phyloP scores from a whole-genome alignment of 2,113 vertebrate genomes.

The Irena cyanogastra region DNA sequence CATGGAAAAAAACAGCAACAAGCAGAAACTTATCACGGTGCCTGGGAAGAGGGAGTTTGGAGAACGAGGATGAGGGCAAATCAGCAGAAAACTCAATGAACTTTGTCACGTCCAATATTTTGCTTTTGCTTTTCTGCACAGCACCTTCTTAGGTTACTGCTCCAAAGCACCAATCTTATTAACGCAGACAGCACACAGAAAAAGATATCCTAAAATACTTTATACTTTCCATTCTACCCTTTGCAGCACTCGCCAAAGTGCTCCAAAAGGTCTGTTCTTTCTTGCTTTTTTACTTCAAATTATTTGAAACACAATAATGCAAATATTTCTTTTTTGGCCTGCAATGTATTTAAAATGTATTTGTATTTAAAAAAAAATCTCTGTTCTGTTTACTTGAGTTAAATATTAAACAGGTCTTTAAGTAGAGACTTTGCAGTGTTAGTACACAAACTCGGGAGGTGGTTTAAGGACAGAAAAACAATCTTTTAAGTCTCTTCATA shows the following conservation, averaged over 20 bases:
- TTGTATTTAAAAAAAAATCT: no score
- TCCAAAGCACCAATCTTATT: not conserved
- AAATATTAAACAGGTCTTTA: conserved; percentile 51
- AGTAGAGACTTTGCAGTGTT: not conserved
- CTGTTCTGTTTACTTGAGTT: conserved; percentile 7
- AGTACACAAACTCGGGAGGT: not conserved
- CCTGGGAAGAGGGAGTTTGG: not conserved
- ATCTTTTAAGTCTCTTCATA: not conserved
- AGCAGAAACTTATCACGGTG: conserved; percentile 5
- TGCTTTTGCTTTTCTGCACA: not conserved
- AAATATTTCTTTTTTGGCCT: not conserved
- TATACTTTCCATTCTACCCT: not conserved
- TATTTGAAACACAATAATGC: not conserved
- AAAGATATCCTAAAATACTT: not conserved
- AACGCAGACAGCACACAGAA: not conserved
- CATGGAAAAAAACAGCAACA: conserved; percentile 19
- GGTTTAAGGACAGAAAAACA: not conserved
- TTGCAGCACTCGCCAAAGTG: not conserved
- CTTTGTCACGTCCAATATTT: not conserved
- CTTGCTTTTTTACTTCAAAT: not conserved
- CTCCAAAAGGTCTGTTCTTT: not conserved
- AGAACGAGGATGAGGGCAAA: not conserved
- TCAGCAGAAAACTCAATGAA: not conserved
- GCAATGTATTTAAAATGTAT: not conserved
- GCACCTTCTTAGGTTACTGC: not conserved